Base-by-base conservation (phyloP, 1,140 invertebrate genomes). In the Lucilia sericata region DNA sequence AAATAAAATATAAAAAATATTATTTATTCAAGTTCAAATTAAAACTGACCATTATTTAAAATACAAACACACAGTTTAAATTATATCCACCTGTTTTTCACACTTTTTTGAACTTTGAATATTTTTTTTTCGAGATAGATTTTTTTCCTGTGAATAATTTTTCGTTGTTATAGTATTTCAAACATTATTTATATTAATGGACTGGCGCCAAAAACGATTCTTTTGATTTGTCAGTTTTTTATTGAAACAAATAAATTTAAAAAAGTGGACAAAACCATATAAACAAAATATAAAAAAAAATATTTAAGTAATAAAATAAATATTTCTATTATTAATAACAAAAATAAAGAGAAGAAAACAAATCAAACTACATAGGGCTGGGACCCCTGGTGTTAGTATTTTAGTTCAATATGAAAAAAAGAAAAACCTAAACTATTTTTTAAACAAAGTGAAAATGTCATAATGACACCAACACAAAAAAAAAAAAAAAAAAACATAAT, bases 161-260 rank as follows among this genome's bases (percentile, higher is more conserved):
- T 55, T 55, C 5, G 13, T 17, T 55, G 51, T 55, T 55, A 55
- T 10, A 34, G 25, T 42, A n/a, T 42, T 42, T 17, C 5, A 42
- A 76, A 42, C 4, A 76, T 76, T 42, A 76, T 76, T 76, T 76
- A 76, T 76, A 14, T 34, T 42, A 76, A 76, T 76, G 74, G 74
- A 76, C 74, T 42, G 74, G 74, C 74, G 74, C 74, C 74, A 76
- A 76, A 76, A 76, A 76, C 74, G 13, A 30, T 76, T 34, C 74
- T 76, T 76, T 76, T 76, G 74, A 76, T 76, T 42, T 76, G 30
- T 13, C 19, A 17, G 12, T 14, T 55, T 55, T 55, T 55, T n/a
- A 55, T 55, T 55, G 12, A 42, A 17, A 8, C 34, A 34, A 42
- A 76, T 76, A 76, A 76, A 76, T 42, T 17, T 34, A 76, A 30